Evolutionary conservation across 2,113 vertebrate species (phyloP), one percentile per base, ranked within the genome.

Genomic region (Macroglossus sobrinus): DNA sequence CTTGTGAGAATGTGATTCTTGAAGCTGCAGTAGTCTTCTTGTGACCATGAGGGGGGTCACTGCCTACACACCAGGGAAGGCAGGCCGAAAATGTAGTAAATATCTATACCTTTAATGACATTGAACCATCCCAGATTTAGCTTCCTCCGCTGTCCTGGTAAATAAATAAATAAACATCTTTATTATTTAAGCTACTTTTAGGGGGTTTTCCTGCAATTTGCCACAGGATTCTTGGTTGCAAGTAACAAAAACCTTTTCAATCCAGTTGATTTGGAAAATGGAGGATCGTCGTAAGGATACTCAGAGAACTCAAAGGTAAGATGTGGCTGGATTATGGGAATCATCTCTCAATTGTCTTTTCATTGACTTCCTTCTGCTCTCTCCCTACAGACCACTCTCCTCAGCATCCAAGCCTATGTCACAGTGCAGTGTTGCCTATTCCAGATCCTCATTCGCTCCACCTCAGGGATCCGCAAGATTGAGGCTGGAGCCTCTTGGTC

Each of bases 351-450:
- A 30, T 4, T 40, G 14, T 22, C 57, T 75, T 14, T 22, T 38
- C 2, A 3, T 57, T 30, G 50, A 22, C 22, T 57, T 66, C 72
- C 66, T 61, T 26, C 57, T 26, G 1, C 19, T 22, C 38, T 13
- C 38, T 66, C 21, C 2, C 82, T 4, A 14, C 24, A 50, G 14
- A 33, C 19, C 64, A 5, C 63, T 40, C 4, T 57, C 61, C 61
- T 76, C 35, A 5, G 50, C 57, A n/a, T 59, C 80, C 40, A 2
- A 59, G 47, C n/a, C 47, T n/a, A 1, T 33, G 1, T 16, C 6
- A 2, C 1, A 26, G 16, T 0, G 2, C 38, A 26, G 5, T 0
- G 7, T 22, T 7, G 2, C 50, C 57, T 24, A 2, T 26, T 47
- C 35, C 14, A 28, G 59, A 11, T 16, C 16, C 66, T 19, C 47